Conservation (phyloP, 2,113 vertebrate species). For the Alethe castanea region DNA sequence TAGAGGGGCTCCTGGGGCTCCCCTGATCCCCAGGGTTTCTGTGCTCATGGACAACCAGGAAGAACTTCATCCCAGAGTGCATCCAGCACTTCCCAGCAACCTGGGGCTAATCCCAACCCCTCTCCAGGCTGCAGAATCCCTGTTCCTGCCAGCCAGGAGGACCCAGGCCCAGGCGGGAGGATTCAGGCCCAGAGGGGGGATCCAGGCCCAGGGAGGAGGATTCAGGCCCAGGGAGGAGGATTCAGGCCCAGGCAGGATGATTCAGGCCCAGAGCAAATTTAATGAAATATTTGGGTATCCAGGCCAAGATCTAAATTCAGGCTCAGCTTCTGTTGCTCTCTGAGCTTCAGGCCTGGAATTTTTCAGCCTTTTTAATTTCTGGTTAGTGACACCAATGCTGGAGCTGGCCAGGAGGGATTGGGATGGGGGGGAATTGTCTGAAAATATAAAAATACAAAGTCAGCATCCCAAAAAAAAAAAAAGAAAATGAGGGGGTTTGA, state of each 20-base stretch:
- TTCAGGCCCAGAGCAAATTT: background rate
- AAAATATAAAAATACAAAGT: background rate
- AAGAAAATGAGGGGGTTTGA: background rate
- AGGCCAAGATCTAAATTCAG: background rate
- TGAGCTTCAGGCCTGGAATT: background rate
- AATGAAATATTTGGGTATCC: background rate
- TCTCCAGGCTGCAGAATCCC: accelerated
- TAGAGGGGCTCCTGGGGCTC: background rate
- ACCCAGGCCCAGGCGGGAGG: background rate
- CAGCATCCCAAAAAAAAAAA: background rate
- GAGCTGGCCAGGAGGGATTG: background rate
- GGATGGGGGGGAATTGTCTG: background rate
- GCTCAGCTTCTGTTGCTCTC: background rate
- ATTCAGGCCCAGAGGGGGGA: too few species aligned
- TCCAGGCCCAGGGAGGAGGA: too few species aligned
- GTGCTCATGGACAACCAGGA: background rate
- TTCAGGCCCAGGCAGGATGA: too few species aligned
- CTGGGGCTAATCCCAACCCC: background rate
- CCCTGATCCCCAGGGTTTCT: background rate
- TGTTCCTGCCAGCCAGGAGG: background rate
- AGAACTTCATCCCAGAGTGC: background rate
- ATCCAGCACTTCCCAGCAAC: background rate
- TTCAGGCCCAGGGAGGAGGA: too few species aligned
- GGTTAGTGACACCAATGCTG: background rate
- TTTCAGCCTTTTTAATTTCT: background rate